Base-by-base conservation (phyloP, 2,888 invertebrate genomes). In the Serripes groenlandicus region DNA sequence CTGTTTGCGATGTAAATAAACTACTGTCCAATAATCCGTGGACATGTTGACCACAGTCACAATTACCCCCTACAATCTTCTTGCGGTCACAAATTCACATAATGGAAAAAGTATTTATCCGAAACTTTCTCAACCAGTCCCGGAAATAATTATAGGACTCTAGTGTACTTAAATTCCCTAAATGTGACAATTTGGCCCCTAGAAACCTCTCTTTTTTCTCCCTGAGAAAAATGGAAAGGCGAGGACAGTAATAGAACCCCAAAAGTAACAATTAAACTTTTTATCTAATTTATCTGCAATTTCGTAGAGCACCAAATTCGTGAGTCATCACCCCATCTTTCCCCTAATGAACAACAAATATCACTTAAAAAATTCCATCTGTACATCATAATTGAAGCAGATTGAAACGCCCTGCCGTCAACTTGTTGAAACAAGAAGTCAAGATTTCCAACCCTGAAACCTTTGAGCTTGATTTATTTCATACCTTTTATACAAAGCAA, bases 261-360 rank as follows among this genome's bases (percentile, higher is more conserved):
- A 42, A 66, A 66, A 66, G 66, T 66, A 66, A 66, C 66, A 66
- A 66, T 66, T 66, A 66, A 66, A 66, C 37, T 42, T 66, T 66
- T 66, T 34, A 42, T 66, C 66, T 66, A 66, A 66, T 42, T 66
- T 66, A 66, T 66, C 66, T 66, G 66, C 66, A 66, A 26, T 66
- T 62, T 42, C 56, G 42, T 26, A 9, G 42, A 42, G 26, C 66
- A 9, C 42, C 5, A 7, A 7, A 3, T 66, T 26, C 7, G 23
- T 66, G 37, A 42, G 35, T 66, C 37, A 62, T 28, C 21, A 18
- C 18, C 30, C 21, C 34, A 18, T 34, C 32, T 34, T 18, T 34
- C 34, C 62, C 62, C 34, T 62, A 62, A 62, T 62, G 62, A 62
- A 34, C 62, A 34, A 62, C 62, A 62, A 62, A 62, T 34, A 32